These are phyloP conservation scores for Zeus faber DNA, from an alignment of 2,113 vertebrate species.

Conservation along the genomic window DNA sequence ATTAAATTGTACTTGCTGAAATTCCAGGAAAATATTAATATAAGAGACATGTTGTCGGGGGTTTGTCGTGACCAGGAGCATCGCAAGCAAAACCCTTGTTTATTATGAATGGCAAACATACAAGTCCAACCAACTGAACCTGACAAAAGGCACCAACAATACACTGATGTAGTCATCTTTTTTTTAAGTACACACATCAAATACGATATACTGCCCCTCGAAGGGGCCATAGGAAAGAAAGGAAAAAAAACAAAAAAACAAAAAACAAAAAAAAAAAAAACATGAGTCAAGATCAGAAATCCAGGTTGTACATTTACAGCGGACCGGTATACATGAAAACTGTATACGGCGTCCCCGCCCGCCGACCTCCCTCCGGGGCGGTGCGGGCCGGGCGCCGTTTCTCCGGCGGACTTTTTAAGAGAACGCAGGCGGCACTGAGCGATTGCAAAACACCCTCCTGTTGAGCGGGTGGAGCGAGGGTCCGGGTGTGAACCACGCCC, in stretches of 20 bases:
- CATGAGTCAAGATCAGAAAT: too few species aligned
- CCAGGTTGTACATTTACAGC: conserved; percentile 42
- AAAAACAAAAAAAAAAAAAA: conserved; percentile 32
- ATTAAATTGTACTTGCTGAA: too few species aligned
- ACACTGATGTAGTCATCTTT: conserved; percentile 55
- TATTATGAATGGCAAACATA: conserved; percentile 44
- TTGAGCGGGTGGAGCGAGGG: conserved; percentile 16
- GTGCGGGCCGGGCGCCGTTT: conserved; percentile 37
- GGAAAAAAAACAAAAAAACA: conserved; percentile 34
- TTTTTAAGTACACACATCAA: conserved; percentile 54
- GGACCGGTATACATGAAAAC: conserved; percentile 48
- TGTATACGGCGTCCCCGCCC: conserved; percentile 33
- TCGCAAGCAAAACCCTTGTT: conserved; percentile 37
- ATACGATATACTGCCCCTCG: conserved; percentile 48
- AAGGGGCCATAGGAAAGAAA: conserved; percentile 41
- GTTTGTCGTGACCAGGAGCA: conserved; percentile 45
- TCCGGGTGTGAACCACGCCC: neutral
- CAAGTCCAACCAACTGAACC: conserved; percentile 60
- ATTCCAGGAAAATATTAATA: too few species aligned
- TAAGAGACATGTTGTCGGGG: conserved; percentile 51
- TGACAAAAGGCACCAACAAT: conserved; percentile 68
- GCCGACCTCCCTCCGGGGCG: conserved; percentile 48
- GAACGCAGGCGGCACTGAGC: conserved; percentile 51
- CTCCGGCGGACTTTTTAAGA: conserved; percentile 45
- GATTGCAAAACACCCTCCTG: conserved; percentile 37